Conservation (phyloP, 1,140 invertebrate genomes). For the Chironomus tepperi region DNA sequence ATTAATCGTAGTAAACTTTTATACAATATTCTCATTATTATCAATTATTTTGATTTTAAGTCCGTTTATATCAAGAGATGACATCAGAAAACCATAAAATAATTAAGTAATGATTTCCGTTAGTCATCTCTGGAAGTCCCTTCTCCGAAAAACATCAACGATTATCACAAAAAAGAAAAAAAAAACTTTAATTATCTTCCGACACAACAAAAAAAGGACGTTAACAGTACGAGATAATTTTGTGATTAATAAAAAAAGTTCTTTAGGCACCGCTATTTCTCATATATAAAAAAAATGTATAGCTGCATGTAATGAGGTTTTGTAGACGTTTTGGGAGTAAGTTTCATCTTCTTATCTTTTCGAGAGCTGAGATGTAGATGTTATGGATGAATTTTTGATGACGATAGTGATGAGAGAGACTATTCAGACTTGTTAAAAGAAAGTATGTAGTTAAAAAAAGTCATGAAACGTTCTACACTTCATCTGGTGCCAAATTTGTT, state of each 20-base stretch:
- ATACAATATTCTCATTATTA: neutral
- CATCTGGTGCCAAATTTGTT: conserved; percentile 40
- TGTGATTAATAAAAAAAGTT: neutral
- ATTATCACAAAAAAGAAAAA: conserved; percentile 3
- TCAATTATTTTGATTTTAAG: neutral
- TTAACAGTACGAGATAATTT: neutral
- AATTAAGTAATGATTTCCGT: neutral
- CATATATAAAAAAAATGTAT: neutral
- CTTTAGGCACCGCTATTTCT: neutral
- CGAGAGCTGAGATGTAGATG: neutral
- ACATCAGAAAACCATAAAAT: neutral
- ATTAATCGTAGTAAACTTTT: neutral
- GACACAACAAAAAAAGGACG: neutral
- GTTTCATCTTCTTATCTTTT: too few species aligned
- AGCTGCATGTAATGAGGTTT: neutral
- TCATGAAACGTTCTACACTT: conserved; percentile 37
- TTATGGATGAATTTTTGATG: neutral
- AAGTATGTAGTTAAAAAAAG: conserved; percentile 18
- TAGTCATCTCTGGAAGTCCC: neutral
- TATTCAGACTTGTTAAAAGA: conserved; percentile 11
- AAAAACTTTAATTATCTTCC: neutral
- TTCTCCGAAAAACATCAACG: conserved; percentile 1
- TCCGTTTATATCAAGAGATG: conserved; percentile 3
- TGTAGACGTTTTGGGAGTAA: too few species aligned
- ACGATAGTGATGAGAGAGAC: conserved; percentile 1